Percentiles rank a stretch among this genome's conserved stretches.
phyloP scores from a whole-genome alignment of 2,113 vertebrate genomes.

The Oryctolagus cuniculus region mOryCun1.1 NC_091435.1:124360001-124360500 shows the following conservation, averaged over 20 bases:
- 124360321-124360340: neutral
- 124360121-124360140: constrained; percentile 83
- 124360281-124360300: neutral
- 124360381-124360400: constrained; percentile 11
- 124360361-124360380: neutral
- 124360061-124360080: constrained; percentile 79
- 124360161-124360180: constrained; percentile 83
- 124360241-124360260: constrained; percentile 35
- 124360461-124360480: constrained; percentile 52
- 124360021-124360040: constrained; percentile 65
- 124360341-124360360: constrained; percentile 14
- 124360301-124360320: neutral
- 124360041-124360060: constrained; percentile 65
- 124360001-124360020: constrained; percentile 45
- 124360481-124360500: constrained; percentile 30
- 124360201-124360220: constrained; percentile 70
- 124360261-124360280: neutral
- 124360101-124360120: constrained; percentile 81
- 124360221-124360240: constrained; percentile 75
- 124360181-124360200: constrained; percentile 77
- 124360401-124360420: constrained; percentile 51
- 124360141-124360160: constrained; percentile 85
- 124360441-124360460: constrained; percentile 56
- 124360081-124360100: constrained; percentile 74
- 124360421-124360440: constrained; percentile 44